Percentiles rank a stretch among this genome's conserved stretches.
These are phyloP conservation scores for Urocolius indicus DNA, from an alignment of 2,113 vertebrate species.

Conservation along the genomic window DNA sequence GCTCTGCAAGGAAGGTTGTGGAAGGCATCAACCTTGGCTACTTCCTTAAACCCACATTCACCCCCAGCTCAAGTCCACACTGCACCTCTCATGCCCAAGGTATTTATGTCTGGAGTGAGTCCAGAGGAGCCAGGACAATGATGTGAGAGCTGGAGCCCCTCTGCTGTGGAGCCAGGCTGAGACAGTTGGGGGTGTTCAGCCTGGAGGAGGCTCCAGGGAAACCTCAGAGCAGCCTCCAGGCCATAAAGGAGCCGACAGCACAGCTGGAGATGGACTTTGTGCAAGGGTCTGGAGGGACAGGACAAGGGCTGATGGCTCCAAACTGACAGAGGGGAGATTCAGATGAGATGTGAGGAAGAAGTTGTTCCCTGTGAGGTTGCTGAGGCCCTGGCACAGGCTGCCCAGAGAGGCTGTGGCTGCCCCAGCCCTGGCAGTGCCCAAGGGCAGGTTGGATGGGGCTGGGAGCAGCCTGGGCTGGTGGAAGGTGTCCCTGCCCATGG, in stretches of 20 bases:
- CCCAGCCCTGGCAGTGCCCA: no score
- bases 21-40: neutral
- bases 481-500: no score
- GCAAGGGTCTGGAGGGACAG: neutral
- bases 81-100: no score
- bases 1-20: neutral
- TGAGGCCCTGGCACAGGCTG: neutral
- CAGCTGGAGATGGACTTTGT: neutral
- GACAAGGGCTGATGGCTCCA: accelerated
- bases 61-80: no score
- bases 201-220: neutral
- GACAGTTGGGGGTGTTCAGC: neutral
- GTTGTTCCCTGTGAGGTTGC: neutral
- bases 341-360: accelerated
- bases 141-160: accelerated
- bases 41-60: neutral
- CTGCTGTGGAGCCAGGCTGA: neutral
- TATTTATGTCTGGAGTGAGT: no score
- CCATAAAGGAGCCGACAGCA: neutral
- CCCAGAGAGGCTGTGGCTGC: neutral
- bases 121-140: accelerated
- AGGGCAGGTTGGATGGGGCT: no score
- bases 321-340: neutral
- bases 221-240: accelerated
- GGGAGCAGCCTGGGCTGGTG: no score